These are phyloP conservation scores for Microctonus aethiopoides DNA, from an alignment of 2,888 invertebrate species.

Conservation along the genomic window DNA sequence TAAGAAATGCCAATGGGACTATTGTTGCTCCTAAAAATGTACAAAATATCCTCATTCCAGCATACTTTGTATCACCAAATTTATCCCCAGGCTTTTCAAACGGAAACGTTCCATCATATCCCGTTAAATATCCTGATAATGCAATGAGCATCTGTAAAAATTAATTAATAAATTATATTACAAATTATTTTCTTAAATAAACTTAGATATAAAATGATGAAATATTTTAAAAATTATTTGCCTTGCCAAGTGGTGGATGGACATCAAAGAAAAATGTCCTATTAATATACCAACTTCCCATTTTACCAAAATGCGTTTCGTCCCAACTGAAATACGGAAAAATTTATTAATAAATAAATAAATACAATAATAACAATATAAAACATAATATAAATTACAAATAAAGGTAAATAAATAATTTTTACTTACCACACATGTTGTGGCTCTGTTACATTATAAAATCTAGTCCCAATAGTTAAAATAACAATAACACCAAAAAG, in stretches of 20 bases:
- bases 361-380: too few relatives aligned
- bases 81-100: conserved; percentile 97
- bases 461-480: conserved; percentile 80
- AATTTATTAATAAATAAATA: neutral
- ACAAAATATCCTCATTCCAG: conserved; percentile 96
- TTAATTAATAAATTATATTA: neutral
- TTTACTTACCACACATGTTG: conserved; percentile 91
- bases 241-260: conserved; percentile 97
- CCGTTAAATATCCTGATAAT: conserved; percentile 88
- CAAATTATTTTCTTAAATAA: conserved; percentile 31
- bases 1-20: conserved; percentile 87
- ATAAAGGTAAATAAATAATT: conserved; percentile 6
- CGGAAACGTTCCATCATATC: conserved; percentile 93
- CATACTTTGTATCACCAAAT: conserved; percentile 86
- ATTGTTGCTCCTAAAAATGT: conserved; percentile 86
- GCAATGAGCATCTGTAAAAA: conserved; percentile 90
- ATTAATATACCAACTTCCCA: conserved; percentile 98
- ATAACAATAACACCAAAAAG: conserved; percentile 75
- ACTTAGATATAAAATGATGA: neutral
- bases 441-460: conserved; percentile 90
- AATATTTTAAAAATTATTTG: conserved; percentile 63
- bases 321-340: conserved; percentile 81
- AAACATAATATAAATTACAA: too few relatives aligned
- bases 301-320: conserved; percentile 99
- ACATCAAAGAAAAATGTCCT: conserved; percentile 98